Percentiles rank a stretch among this genome's conserved stretches.
phyloP scores from a whole-genome alignment of 2,888 invertebrate genomes.

The Ormyrus pomaceus region DNA sequence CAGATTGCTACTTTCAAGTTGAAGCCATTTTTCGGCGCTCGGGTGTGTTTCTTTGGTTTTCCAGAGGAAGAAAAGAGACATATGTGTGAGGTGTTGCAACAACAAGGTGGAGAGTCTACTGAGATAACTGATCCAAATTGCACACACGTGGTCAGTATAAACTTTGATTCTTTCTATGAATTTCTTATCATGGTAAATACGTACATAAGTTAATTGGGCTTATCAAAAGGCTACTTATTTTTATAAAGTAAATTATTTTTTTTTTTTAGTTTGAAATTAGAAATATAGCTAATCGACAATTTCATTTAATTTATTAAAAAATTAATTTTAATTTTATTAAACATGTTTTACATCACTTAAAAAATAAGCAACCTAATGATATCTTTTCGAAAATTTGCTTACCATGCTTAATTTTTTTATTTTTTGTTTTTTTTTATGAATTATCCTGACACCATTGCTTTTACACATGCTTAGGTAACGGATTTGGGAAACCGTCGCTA shows the following conservation, averaged over 20 bases:
- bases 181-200: too few relatives aligned
- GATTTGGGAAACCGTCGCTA: constrained; percentile 65
- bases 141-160: constrained; percentile 91
- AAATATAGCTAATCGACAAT: too few relatives aligned
- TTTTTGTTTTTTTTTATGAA: constrained; percentile 40
- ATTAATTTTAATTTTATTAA: too few relatives aligned
- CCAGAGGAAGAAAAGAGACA: constrained; percentile 92
- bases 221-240: too few relatives aligned
- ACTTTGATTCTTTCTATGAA: neutral
- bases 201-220: too few relatives aligned
- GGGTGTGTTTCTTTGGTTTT: constrained; percentile 93
- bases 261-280: too few relatives aligned
- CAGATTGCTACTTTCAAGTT: constrained; percentile 80
- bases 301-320: too few relatives aligned
- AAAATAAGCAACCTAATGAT: too few relatives aligned
- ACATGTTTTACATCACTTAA: too few relatives aligned
- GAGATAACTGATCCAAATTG: constrained; percentile 87
- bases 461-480: constrained; percentile 64
- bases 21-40: constrained; percentile 91
- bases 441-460: constrained; percentile 16
- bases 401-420: constrained; percentile 20
- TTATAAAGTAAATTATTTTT: too few relatives aligned
- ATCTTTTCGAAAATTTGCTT: neutral
- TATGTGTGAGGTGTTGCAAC: constrained; percentile 92
- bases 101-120: constrained; percentile 86